These are phyloP conservation scores for Xestia rhomboidea DNA, from an alignment of 2,888 invertebrate genomes.

Conservation along the genomic window DNA sequence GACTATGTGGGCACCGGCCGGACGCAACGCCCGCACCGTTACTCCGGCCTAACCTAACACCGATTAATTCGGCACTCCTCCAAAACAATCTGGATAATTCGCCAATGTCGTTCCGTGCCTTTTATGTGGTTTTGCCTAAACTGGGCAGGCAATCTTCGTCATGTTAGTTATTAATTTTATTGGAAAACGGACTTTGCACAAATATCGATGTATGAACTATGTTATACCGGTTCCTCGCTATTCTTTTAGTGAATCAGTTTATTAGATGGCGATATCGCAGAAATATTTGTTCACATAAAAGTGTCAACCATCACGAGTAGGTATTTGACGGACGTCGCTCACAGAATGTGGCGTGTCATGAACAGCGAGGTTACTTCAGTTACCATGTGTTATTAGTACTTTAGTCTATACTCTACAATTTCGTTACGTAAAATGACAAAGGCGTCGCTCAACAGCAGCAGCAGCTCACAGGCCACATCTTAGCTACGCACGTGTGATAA, in stretches of 20 bases:
- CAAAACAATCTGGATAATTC: constrained; percentile 41
- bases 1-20: constrained; percentile 36
- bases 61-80: constrained; percentile 64
- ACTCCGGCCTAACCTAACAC: constrained; percentile 40
- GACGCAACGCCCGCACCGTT: constrained; percentile 46
- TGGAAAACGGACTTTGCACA: background rate
- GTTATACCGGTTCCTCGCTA: background rate
- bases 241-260: background rate
- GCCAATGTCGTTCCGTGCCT: background rate
- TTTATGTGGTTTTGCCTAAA: background rate
- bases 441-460: background rate
- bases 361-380: constrained; percentile 25
- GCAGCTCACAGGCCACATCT: background rate
- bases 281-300: background rate
- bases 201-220: background rate
- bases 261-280: background rate
- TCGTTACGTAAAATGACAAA: background rate
- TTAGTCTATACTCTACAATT: background rate
- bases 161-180: background rate
- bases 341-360: constrained; percentile 4
- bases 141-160: background rate
- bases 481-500: background rate
- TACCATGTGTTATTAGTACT: background rate
- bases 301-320: constrained; percentile 8
- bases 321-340: background rate